Percentiles rank a stretch among this genome's conserved stretches.
phyloP scores from a whole-genome alignment of 2,113 vertebrate genomes.

The Solenodon paradoxus region DNA sequence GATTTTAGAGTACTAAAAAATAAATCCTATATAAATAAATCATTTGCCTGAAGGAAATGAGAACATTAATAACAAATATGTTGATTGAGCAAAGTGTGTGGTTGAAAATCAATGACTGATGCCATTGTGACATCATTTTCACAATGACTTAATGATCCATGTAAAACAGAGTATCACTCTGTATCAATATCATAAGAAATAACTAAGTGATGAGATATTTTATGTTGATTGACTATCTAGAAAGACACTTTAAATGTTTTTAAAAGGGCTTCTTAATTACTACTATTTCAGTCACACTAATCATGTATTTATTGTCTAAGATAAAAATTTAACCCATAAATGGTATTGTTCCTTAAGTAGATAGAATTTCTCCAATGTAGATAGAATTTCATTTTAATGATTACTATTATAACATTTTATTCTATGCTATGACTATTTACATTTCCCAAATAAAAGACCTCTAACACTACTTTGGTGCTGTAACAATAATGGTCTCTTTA shows the following conservation, averaged over 20 bases:
- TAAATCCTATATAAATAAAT: too few relatives aligned
- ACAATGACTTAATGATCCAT: slow-evolving; percentile 43
- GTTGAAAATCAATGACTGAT: slow-evolving; percentile 61
- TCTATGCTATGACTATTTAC: background rate
- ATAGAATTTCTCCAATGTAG: background rate
- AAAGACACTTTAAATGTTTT: slow-evolving; percentile 7
- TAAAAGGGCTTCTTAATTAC: background rate
- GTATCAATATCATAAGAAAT: slow-evolving; percentile 41
- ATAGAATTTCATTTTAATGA: background rate
- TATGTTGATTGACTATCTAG: slow-evolving; percentile 15
- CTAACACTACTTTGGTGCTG: background rate
- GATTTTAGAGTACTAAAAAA: slow-evolving; percentile 34
- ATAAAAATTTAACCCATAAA: background rate
- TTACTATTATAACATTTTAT: background rate
- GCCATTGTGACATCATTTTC: slow-evolving; percentile 31
- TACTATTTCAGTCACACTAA: background rate
- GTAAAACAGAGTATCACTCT: background rate
- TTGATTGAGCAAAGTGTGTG: slow-evolving; percentile 55
- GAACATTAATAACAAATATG: slow-evolving; percentile 58
- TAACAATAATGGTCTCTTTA: background rate
- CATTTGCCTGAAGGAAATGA: slow-evolving; percentile 20
- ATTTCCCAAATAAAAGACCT: background rate
- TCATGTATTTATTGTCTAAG: background rate
- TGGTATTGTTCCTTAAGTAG: background rate
- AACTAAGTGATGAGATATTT: background rate